phyloP scores from a whole-genome alignment of 2,797 vertebrate genomes.

The Merluccius polli region DNA sequence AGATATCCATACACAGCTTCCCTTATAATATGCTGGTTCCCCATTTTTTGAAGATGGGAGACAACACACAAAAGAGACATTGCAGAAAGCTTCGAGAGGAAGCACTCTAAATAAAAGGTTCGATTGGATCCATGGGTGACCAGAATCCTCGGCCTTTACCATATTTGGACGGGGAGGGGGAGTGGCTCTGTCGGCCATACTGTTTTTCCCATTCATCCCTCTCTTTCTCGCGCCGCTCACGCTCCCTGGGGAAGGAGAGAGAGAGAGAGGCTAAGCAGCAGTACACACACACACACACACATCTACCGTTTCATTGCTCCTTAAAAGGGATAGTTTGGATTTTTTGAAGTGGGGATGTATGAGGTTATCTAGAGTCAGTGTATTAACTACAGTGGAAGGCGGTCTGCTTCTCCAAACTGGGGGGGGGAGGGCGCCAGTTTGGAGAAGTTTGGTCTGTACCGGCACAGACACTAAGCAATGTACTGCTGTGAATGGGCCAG shows the following conservation, averaged over 20 bases:
- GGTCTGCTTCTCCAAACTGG: too few species aligned
- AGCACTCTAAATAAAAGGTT: background rate
- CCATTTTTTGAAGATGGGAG: background rate
- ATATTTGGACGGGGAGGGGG: slow-evolving; percentile 83
- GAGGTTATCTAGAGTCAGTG: too few species aligned
- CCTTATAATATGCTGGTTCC: background rate
- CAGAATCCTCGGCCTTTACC: slow-evolving; percentile 49
- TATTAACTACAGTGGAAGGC: too few species aligned
- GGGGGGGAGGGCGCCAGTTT: too few species aligned
- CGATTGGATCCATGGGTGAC: background rate
- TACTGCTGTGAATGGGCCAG: too few species aligned
- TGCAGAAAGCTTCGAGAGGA: too few species aligned
- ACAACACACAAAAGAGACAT: too few species aligned
- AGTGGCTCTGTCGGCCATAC: slow-evolving; percentile 86
- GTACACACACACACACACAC: slow-evolving; percentile 23
- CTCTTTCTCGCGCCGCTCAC: slow-evolving; percentile 87
- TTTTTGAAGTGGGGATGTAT: too few species aligned
- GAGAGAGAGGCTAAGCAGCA: background rate
- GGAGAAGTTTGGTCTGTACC: too few species aligned
- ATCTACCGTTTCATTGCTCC: too few species aligned
- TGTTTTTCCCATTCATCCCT: slow-evolving; percentile 89
- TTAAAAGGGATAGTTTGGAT: too few species aligned
- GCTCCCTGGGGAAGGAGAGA: slow-evolving; percentile 71
- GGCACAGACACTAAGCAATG: too few species aligned
- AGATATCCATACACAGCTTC: background rate